Base-by-base conservation (phyloP, 2,113 vertebrate species). In the Elanus axillaris region DNA sequence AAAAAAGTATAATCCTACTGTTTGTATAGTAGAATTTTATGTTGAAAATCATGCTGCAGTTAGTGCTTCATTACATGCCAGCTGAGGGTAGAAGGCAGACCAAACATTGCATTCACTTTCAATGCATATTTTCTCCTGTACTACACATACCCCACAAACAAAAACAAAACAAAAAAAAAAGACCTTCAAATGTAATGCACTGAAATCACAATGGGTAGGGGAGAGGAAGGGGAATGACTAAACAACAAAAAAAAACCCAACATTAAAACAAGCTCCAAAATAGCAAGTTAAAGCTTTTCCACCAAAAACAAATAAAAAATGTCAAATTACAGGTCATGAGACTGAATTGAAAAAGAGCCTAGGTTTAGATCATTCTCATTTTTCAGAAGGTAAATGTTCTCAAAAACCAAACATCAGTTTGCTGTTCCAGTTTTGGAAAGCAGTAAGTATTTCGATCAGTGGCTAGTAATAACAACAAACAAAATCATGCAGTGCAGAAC, bases 311-410 rank as follows among this genome's bases (percentile, higher is more conserved):
- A 32, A 5, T 13, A 32, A 23, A 11, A 3, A 22, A 7, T 3
- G 6, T 32, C 1, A 7, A 86, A 50, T 36, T 72, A 86, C 58
- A 76, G 20, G 14, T 40, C 18, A 71, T 63, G 27, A 79, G 32
- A 34, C 4, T 4, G 26, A 92, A 40, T 3, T 50, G 13, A 47
- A 25, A 82, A 73, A 22, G 10, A 56, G 73, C 10, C 15, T 25
- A n/a, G 32, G 52, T 0, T 55, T 4, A 56, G 21, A 42, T 11
- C 2, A 67, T 0, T 20, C 16, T 17, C 32, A 43, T 64, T 82
- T 76, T 90, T 79, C 40, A 75, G 20, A 62, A 67, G 14, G 7
- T 18, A 10, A 42, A 2, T 22, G 2, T 31, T 92, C 53, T 79
- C 29, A 43, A 42, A 92, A 88, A n/a, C 3, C 26, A 74, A 89